These are phyloP conservation scores for Rhopalosiphum maidis DNA, from an alignment of 1,140 invertebrate species.

Conservation along the genomic window DNA sequence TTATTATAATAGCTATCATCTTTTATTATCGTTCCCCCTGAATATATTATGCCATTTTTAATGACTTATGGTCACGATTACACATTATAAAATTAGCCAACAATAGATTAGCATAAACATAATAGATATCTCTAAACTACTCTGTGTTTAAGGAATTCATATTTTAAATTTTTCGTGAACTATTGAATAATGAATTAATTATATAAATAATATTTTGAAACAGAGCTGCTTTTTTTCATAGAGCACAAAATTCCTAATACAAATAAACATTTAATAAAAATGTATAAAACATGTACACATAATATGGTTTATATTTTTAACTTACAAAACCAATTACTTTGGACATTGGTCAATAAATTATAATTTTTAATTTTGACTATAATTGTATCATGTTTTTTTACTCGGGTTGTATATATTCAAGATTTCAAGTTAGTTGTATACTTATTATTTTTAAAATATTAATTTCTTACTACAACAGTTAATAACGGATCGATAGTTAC, in stretches of 20 bases:
- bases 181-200: neutral
- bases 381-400: neutral
- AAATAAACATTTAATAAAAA: neutral
- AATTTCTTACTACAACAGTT: neutral
- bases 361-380: neutral
- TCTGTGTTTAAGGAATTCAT: neutral
- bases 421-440: neutral
- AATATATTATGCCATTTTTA: slow-evolving; percentile 22
- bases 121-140: neutral
- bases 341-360: neutral
- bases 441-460: neutral
- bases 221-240: too few species aligned
- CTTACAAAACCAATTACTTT: neutral
- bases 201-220: neutral
- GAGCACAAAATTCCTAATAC: neutral
- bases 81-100: slow-evolving; percentile 8
- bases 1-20: neutral
- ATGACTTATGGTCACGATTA: slow-evolving; percentile 29
- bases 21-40: slow-evolving; percentile 8
- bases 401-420: neutral
- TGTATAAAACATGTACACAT: too few species aligned
- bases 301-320: too few species aligned
- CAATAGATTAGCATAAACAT: slow-evolving; percentile 25
- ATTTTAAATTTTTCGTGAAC: neutral
- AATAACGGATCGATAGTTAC: neutral